Evolutionary conservation across 2,888 invertebrate species (phyloP), one percentile per base, ranked within the genome.

Genomic region (Eupithecia exiguata): DNA sequence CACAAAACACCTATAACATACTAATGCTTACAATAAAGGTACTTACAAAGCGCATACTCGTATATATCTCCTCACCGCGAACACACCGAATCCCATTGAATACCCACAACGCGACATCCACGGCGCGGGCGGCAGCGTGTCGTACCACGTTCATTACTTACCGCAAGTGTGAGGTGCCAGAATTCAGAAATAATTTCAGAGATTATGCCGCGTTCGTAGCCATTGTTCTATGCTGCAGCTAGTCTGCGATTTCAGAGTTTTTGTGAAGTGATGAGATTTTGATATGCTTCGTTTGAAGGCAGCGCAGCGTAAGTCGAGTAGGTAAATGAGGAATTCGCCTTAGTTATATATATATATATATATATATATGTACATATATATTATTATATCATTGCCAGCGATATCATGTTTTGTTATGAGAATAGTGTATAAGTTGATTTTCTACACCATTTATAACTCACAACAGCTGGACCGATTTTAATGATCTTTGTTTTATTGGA

Each of bases 121-220:
- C 5, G n/a, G 74, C n/a, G n/a, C n/a, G n/a, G n/a, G n/a, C n/a
- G n/a, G n/a, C n/a, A n/a, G n/a, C 75, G 69, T 77, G 77, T 79
- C 70, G 69, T 70, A 74, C 75, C 72, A 40, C 74, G 67, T 77
- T 80, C 77, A 80, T 80, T 80, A 78, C 78, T 78, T 80, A 80
- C 77, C 73, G 80, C 79, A 80, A 78, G 76, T 77, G 77, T 40
- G 72, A 79, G 49, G 49, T 83, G 81, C 77, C 79, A 80, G 84
- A 81, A 81, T 77, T 81, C 83, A 80, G 84, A 83, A 86, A 88
- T 89, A 88, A 89, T 88, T 85, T 85, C 83, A 79, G 79, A 84
- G 86, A 87, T 88, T 87, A 87, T 86, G 79, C 84, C 80, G 70
- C 80, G 83, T 79, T 83, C 79, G 80, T 87, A 87, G 82, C 84